Percentiles rank a stretch among this genome's conserved stretches.
phyloP scores from a whole-genome alignment of 1,140 invertebrate genomes.

The Penaeus vannamei region DNA sequence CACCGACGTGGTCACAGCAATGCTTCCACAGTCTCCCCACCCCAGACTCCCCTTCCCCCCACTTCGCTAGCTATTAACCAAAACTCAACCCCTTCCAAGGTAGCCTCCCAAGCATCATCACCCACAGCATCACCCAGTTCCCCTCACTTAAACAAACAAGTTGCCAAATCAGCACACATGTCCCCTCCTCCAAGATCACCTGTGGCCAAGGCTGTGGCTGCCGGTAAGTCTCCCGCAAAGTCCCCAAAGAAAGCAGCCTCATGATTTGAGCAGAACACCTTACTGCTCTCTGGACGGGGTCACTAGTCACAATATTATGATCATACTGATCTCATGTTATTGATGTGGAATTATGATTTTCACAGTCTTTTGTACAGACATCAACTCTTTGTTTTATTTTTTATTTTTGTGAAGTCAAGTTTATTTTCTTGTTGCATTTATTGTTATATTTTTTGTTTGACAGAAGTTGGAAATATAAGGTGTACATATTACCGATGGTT shows the following conservation, averaged over 20 bases:
- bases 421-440: no score
- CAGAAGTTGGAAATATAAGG: no score
- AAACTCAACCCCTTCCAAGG: conserved; percentile 23
- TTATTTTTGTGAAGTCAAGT: no score
- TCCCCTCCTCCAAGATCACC: conserved; percentile 40
- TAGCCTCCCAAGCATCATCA: conserved; percentile 41
- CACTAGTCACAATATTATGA: conserved; percentile 1
- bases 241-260: conserved; percentile 54
- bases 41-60: conserved; percentile 32
- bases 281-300: background rate
- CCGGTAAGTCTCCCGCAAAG: conserved; percentile 51
- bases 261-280: conserved; percentile 24
- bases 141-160: conserved; percentile 12
- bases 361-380: no score
- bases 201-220: conserved; percentile 40
- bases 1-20: background rate
- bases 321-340: no score
- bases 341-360: no score
- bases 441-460: no score
- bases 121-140: conserved; percentile 48
- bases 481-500: no score
- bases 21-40: conserved; percentile 42
- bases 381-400: no score
- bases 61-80: conserved; percentile 58
- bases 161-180: conserved; percentile 2